Evolutionary conservation across 2,113 vertebrate genomes (phyloP), one percentile per base, ranked within the genome.

Genomic region (Saccopteryx bilineata): DNA sequence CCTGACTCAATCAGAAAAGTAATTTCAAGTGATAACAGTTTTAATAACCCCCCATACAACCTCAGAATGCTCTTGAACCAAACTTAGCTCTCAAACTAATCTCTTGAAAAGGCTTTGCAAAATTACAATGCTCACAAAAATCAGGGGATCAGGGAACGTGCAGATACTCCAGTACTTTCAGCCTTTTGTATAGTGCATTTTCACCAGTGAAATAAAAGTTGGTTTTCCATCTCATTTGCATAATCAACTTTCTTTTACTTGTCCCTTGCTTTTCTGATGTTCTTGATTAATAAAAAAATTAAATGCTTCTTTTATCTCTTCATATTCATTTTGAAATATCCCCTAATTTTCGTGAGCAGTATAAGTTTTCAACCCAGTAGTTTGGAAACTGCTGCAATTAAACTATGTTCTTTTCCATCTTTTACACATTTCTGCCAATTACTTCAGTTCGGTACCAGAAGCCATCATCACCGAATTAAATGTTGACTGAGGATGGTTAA

Each of bases 1-100:
- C 28, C 46, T 94, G 50, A 92, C 61, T 88, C 63, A 85, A 19
- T 95, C 50, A 74, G 68, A 88, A 85, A 92, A 93, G n/a, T 80
- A 95, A 92, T 33, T 75, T 75, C 66, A 84, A 89, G 7, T 71
- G 18, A 6, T 95, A 92, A 79, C 13, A 63, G 11, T 80, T 85
- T 81, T 95, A 95, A 92, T 91, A 94, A 93, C 72, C 88, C 18
- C 87, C 74, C 52, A 93, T 91, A 11, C 23, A 96, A 68, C 21
- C 46, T 52, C 63, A 88, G n/a, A 80, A 91, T 74, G 65, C 65
- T 69, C 46, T 39, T 94, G 74, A 97, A 94, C 89, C 66, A 81
- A 93, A 90, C 24, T 75, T 96, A 87, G 31, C 56, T 81, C 80
- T 83, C 8, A 5, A 86, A 87, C 15, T 28, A 88, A 95, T 87